Evolutionary conservation across 2,113 vertebrate species (phyloP), one percentile per base, ranked within the genome.

Genomic region (Carlito syrichta): DNA sequence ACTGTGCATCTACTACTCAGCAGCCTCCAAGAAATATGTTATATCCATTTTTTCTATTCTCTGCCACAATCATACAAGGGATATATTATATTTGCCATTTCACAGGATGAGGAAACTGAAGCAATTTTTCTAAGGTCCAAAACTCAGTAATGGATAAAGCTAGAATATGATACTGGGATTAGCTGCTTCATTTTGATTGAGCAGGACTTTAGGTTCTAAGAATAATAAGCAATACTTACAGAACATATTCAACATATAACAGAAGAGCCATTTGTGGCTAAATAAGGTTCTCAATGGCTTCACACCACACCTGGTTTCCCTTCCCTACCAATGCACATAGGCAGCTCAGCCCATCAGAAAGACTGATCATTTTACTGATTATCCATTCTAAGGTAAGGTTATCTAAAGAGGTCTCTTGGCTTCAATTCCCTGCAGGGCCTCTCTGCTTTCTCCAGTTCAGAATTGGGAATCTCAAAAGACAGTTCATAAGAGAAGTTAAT

Each of bases 71-170:
- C 60, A 78, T 13, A 91, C 5, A 78, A 19, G 45, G 14, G 4
- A 74, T 77, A 20, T n/a, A 58, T 48, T 73, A 13, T 48, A 89
- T 69, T 88, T 90, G 10, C 73, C 48, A 60, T 96, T 87, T 94
- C 73, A 92, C 3, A 88, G 14, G 45, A 93, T 77, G 40, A 94
- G 6, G 22, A 81, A 92, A 74, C 25, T 68, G 11, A 96, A 97
- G n/a, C 40, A 69, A 86, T 89, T 82, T 89, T 73, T 25, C 52
- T 85, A 43, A 90, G 38, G 4, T 48, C 78, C 56, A 56, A 96
- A 54, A 89, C 82, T 8, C 52, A 79, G 6, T 79, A 79, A 58
- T n/a, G 23, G 38, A 91, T 10, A 95, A 79, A 95, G 6, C 38
- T 78, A 89, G n/a, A 88, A 74, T 74, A 50, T 87, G 45, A 85